Percentiles rank a stretch among this genome's conserved stretches.
Evolutionary conservation across 2,888 invertebrate species (phyloP).

Genomic region (Cordilura impudica): DNA sequence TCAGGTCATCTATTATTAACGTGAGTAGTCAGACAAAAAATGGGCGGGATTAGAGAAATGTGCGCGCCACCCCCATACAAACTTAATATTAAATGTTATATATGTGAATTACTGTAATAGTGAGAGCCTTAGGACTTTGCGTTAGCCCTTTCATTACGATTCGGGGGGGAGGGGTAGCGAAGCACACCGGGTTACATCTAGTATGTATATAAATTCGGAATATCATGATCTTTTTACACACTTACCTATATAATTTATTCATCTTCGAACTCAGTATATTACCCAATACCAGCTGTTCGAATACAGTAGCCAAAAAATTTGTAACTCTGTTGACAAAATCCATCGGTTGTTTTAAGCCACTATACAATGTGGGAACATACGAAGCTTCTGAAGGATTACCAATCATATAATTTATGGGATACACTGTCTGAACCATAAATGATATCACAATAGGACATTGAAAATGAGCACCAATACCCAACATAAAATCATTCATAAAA

Average conservation of each 20-base stretch:
- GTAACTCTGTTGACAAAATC: constrained; percentile 63
- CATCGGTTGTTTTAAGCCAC: constrained; percentile 64
- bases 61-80: too few relatives aligned
- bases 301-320: constrained; percentile 61
- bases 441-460: constrained; percentile 71
- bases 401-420: constrained; percentile 63
- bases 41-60: too few relatives aligned
- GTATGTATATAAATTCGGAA: too few relatives aligned
- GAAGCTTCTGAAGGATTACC: constrained; percentile 70
- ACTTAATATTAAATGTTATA: too few relatives aligned
- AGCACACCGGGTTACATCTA: too few relatives aligned
- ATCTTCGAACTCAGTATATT: not conserved
- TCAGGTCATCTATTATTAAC: too few relatives aligned
- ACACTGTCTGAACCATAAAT: constrained; percentile 67
- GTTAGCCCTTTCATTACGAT: too few relatives aligned
- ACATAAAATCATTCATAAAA: constrained; percentile 71
- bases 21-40: too few relatives aligned
- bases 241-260: constrained; percentile 1
- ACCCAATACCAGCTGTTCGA: constrained; percentile 45
- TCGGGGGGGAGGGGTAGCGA: too few relatives aligned
- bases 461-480: constrained; percentile 74
- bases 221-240: not conserved
- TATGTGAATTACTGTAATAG: too few relatives aligned
- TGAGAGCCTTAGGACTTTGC: too few relatives aligned
- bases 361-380: constrained; percentile 67